Conservation (phyloP, 1,140 invertebrate species). For the Euschistus heros region DNA sequence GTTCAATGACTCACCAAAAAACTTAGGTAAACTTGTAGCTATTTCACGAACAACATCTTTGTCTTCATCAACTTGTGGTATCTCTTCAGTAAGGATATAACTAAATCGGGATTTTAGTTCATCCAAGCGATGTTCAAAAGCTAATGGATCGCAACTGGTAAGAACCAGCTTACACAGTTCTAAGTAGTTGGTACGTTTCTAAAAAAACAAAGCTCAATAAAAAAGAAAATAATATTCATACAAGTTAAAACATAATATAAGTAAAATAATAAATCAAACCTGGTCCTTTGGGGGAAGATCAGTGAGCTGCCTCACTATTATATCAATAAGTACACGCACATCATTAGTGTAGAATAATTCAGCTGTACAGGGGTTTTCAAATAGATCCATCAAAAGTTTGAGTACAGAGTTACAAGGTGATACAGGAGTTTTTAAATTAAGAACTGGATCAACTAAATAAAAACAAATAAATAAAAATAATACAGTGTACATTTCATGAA, state of each 20-base stretch:
- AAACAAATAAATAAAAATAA: not conserved
- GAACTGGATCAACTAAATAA: slow-evolving; percentile 70
- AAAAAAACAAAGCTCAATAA: slow-evolving; percentile 29
- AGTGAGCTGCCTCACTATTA: slow-evolving; percentile 74
- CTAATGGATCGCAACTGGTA: slow-evolving; percentile 60
- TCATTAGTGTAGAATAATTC: slow-evolving; percentile 87
- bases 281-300: slow-evolving; percentile 78
- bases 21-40: slow-evolving; percentile 69
- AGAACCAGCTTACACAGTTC: slow-evolving; percentile 64
- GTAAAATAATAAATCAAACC: slow-evolving; percentile 38
- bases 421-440: slow-evolving; percentile 63
- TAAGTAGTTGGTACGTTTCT: slow-evolving; percentile 62
- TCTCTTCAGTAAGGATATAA: slow-evolving; percentile 72
- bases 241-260: not conserved
- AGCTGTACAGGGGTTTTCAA: slow-evolving; percentile 60
- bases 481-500: too few relatives aligned
- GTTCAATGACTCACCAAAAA: slow-evolving; percentile 20
- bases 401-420: slow-evolving; percentile 75
- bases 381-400: slow-evolving; percentile 78
- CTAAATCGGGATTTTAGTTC: slow-evolving; percentile 71
- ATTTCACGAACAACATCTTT: slow-evolving; percentile 65
- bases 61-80: slow-evolving; percentile 54
- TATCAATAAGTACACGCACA: slow-evolving; percentile 82
- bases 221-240: not conserved
- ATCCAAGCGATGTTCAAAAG: slow-evolving; percentile 60